Evolutionary conservation across 2,888 invertebrate genomes (phyloP).

Genomic region (Elysia crispata): DNA sequence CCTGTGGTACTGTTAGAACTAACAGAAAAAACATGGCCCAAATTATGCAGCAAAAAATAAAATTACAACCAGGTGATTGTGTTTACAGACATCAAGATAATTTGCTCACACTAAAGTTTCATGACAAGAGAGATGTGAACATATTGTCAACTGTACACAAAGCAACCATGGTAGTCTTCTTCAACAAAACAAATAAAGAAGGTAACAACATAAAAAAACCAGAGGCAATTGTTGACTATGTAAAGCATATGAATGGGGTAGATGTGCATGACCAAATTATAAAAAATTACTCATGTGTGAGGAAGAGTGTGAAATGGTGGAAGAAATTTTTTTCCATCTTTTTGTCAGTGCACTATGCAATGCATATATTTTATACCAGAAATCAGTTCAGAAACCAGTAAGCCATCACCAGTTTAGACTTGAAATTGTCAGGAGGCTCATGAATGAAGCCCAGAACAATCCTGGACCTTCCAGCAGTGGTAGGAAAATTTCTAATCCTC

Average conservation of each 20-base stretch:
- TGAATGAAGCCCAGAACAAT: background rate
- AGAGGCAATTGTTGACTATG: constrained; percentile 31
- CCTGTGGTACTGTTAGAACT: no score
- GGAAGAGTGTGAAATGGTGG: constrained; percentile 52
- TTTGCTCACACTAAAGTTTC: constrained; percentile 44
- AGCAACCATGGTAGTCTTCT: constrained; percentile 15
- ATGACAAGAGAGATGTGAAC: constrained; percentile 48
- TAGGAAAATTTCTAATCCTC: background rate
- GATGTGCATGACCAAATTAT: constrained; percentile 12
- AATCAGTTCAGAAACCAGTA: background rate
- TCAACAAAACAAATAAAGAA: constrained; percentile 21
- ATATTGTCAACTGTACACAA: constrained; percentile 47
- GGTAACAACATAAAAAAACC: constrained; percentile 43
- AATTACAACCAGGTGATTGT: constrained; percentile 43
- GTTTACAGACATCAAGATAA: constrained; percentile 38
- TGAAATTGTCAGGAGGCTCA: no score
- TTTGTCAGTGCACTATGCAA: constrained; percentile 11
- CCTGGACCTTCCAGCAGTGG: background rate
- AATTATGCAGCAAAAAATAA: no score
- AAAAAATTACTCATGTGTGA: constrained; percentile 9
- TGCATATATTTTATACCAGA: constrained; percentile 9
- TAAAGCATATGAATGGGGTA: constrained; percentile 16
- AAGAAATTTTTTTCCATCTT: constrained; percentile 47
- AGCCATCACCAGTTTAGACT: background rate
- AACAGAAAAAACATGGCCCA: no score